These are phyloP conservation scores for Dexiosoma caninum DNA, from an alignment of 2,888 invertebrate genomes.

Conservation along the genomic window DNA sequence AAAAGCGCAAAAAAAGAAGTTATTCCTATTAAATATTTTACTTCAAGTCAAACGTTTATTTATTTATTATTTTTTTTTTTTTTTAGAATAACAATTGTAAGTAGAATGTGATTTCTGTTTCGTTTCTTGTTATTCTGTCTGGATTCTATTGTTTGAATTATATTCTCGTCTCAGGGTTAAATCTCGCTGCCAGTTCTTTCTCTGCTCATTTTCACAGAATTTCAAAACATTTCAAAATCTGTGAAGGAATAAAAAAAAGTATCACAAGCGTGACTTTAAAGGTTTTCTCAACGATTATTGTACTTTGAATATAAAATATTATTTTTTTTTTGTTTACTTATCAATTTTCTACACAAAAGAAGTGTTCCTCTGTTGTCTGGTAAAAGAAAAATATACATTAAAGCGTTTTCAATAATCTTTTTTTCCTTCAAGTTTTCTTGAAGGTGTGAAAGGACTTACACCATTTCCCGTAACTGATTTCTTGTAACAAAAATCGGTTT, in stretches of 20 bases:
- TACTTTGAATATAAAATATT: conserved; percentile 33
- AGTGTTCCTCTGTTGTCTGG: neutral
- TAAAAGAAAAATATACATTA: neutral
- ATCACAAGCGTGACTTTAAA: conserved; percentile 59
- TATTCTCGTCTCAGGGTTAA: conserved; percentile 45
- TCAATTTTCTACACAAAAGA: conserved; percentile 5
- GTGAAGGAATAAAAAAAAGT: neutral
- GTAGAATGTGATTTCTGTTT: conserved; percentile 29
- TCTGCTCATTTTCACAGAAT: conserved; percentile 44
- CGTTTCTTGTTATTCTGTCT: conserved; percentile 34
- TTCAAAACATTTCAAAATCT: conserved; percentile 33
- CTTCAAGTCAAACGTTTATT: conserved; percentile 1
- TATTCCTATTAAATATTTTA: conserved; percentile 24
- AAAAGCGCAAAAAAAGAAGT: neutral
- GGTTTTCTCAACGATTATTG: conserved; percentile 1
- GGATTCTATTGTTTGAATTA: conserved; percentile 57
- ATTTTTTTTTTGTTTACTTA: neutral
- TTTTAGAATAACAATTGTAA: conserved; percentile 14
- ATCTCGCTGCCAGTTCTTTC: neutral
- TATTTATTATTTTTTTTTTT: conserved; percentile 1
- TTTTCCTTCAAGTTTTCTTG: neutral
- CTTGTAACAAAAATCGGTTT: conserved; percentile 4
- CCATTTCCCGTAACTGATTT: neutral
- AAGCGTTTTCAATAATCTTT: neutral
- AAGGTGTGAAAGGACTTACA: conserved; percentile 9